Evolutionary conservation across 2,888 invertebrate genomes (phyloP).

Genomic region (Epistrophe grossulariae): DNA sequence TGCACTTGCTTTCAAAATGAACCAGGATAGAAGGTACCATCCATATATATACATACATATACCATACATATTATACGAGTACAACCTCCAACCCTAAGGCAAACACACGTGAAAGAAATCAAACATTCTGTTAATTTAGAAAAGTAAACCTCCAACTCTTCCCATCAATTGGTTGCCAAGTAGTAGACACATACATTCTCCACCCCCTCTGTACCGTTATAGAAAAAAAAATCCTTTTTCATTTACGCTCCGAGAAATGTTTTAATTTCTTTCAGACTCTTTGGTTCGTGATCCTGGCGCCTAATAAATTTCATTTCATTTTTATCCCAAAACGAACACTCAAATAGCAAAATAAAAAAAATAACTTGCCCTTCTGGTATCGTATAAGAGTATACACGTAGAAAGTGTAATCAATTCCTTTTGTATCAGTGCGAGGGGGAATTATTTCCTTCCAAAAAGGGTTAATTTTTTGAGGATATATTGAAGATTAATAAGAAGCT

Average conservation of each 20-base stretch:
- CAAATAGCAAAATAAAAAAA: slow-evolving; percentile 41
- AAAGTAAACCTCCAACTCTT: slow-evolving; percentile 68
- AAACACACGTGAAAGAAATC: slow-evolving; percentile 75
- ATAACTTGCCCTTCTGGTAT: slow-evolving; percentile 31
- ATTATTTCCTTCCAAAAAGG: slow-evolving; percentile 64
- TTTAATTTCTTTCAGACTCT: slow-evolving; percentile 76
- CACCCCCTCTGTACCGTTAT: not conserved
- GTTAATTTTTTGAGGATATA: slow-evolving; percentile 66
- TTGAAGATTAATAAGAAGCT: slow-evolving; percentile 71
- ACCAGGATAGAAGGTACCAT: slow-evolving; percentile 1
- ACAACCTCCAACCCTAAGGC: slow-evolving; percentile 17
- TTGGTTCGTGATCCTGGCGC: slow-evolving; percentile 76
- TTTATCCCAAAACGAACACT: slow-evolving; percentile 74
- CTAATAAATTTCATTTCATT: slow-evolving; percentile 76
- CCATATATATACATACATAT: not conserved
- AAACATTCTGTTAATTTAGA: slow-evolving; percentile 76
- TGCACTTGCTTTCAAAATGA: slow-evolving; percentile 41
- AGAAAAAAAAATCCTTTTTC: slow-evolving; percentile 61
- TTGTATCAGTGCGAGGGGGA: slow-evolving; percentile 50
- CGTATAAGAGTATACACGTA: slow-evolving; percentile 42
- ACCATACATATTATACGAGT: not conserved
- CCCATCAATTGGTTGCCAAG: slow-evolving; percentile 56
- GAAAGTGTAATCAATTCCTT: slow-evolving; percentile 72
- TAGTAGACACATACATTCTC: slow-evolving; percentile 39
- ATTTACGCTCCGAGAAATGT: slow-evolving; percentile 74